A percentile compares a stretch with the other conserved stretches of the same genome.
Conservation (phyloP, 2,888 invertebrate genomes). For the Campoplex capitator region DNA sequence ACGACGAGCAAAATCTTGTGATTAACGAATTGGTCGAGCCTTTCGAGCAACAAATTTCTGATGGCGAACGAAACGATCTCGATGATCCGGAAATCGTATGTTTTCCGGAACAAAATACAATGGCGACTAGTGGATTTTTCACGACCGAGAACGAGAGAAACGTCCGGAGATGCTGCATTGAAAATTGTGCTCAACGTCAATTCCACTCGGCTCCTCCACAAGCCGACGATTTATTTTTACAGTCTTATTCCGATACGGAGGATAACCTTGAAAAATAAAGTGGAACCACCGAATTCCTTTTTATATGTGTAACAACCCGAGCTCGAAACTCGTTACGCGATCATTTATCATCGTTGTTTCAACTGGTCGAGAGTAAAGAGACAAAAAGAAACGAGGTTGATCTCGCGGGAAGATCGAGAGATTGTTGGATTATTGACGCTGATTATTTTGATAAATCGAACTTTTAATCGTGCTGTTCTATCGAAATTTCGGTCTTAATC, state of each 20-base stretch:
- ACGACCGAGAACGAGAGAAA: background rate
- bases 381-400: background rate
- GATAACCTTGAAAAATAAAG: constrained; percentile 7
- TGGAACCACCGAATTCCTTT: background rate
- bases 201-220: background rate
- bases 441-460: background rate
- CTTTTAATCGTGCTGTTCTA: background rate
- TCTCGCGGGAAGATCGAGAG: too few species aligned
- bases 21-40: constrained; percentile 11
- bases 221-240: constrained; percentile 38
- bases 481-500: background rate
- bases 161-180: constrained; percentile 3
- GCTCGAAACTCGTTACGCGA: background rate
- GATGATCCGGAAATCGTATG: constrained; percentile 35
- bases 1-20: background rate
- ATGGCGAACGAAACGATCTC: constrained; percentile 2
- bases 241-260: constrained; percentile 52
- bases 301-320: background rate
- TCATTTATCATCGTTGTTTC: background rate
- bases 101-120: background rate
- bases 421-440: background rate
- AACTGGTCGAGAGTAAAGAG: background rate
- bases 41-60: constrained; percentile 10
- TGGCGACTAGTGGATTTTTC: background rate
- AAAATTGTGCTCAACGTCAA: constrained; percentile 14